A percentile compares a stretch with the other conserved stretches of the same genome.
phyloP scores from a whole-genome alignment of 2,113 vertebrate species.

The Rhegmatorhina hoffmannsi region DNA sequence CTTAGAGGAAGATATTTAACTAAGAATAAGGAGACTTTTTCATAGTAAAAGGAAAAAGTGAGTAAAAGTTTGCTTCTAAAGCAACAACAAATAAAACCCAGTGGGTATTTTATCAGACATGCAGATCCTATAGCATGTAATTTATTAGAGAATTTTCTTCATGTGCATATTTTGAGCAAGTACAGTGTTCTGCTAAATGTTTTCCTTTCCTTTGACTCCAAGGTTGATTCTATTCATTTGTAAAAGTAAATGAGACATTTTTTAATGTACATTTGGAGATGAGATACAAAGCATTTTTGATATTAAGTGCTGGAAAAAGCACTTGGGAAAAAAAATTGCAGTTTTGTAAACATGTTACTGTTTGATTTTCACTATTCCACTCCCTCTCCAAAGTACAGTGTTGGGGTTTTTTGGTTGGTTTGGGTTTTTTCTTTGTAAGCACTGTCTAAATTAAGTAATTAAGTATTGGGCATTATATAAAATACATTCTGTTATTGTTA shows the following conservation, averaged over 20 bases:
- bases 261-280: neutral
- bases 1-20: neutral
- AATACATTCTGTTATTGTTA: neutral
- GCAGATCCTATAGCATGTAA: neutral
- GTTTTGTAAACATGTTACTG: neutral
- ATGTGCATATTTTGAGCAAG: conserved; percentile 10
- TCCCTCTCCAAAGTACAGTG: neutral
- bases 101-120: neutral
- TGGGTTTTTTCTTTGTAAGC: neutral
- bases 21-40: conserved; percentile 26
- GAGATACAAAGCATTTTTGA: neutral
- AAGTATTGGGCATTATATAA: neutral
- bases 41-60: neutral
- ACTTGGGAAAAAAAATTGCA: neutral
- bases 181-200: neutral
- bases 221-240: conserved; percentile 43
- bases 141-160: neutral
- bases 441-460: neutral
- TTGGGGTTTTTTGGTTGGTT: neutral
- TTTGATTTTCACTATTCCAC: neutral
- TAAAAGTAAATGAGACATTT: conserved; percentile 19
- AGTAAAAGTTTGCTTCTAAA: conserved; percentile 5
- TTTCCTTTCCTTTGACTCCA: conserved; percentile 18
- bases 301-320: neutral
- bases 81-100: conserved; percentile 10